Percentiles rank a stretch among this genome's conserved stretches.
Conservation (phyloP, 2,113 vertebrate species). For the Mastomys natalensis region DNA sequence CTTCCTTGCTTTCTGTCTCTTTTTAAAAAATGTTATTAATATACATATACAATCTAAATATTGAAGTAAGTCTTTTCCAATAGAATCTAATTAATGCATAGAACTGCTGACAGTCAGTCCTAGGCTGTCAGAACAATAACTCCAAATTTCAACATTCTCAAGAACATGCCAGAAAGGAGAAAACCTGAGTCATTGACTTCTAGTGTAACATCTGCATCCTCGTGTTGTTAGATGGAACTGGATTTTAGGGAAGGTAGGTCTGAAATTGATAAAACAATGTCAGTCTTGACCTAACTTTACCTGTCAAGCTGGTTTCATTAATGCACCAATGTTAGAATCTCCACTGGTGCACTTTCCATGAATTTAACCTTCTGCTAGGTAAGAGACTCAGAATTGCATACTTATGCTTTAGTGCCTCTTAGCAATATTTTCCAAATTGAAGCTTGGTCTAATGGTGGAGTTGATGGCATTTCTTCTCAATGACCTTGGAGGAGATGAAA, state of each 20-base stretch:
- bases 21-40: neutral
- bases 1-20: neutral
- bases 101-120: neutral
- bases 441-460: neutral
- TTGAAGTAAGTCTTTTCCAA: neutral
- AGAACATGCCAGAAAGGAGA: neutral
- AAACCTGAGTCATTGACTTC: neutral
- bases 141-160: neutral
- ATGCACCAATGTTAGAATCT: neutral
- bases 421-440: neutral
- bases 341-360: neutral
- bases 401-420: neutral
- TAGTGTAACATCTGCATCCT: neutral
- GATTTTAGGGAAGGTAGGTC: neutral
- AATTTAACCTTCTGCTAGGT: neutral
- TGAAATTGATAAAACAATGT: neutral
- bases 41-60: neutral
- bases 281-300: neutral
- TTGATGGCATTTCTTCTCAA: neutral
- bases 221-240: neutral
- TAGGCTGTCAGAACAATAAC: neutral
- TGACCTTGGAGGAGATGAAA: neutral
- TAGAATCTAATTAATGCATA: neutral
- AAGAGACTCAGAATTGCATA: neutral
- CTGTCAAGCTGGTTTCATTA: neutral